Conservation (phyloP, 2,888 invertebrate genomes). For the Limnephilus auricula region DNA sequence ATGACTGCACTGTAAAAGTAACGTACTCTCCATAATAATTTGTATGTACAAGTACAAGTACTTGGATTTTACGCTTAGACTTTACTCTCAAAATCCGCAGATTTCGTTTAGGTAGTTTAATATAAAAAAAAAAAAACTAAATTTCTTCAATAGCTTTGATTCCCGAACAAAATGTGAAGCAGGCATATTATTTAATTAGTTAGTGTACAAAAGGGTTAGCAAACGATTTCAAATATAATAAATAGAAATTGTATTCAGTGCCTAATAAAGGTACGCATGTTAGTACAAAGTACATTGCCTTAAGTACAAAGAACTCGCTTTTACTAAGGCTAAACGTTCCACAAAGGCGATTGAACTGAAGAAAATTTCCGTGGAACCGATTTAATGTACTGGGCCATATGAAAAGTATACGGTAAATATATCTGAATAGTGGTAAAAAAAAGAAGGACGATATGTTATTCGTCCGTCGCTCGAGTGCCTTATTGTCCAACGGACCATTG, state of each 20-base stretch:
- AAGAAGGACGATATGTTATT: background rate
- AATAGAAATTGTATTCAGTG: background rate
- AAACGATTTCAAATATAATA: background rate
- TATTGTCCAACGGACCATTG: no score
- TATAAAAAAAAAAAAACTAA: no score
- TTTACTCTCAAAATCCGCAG: background rate
- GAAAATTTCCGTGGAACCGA: constrained; percentile 16
- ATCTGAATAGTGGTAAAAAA: background rate
- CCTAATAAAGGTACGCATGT: background rate
- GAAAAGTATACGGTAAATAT: background rate
- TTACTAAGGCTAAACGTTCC: constrained; percentile 4
- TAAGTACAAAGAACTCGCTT: constrained; percentile 19
- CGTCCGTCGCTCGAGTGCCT: no score
- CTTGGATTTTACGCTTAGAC: background rate
- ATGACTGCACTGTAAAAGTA: background rate
- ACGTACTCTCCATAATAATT: background rate
- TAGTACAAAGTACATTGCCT: background rate
- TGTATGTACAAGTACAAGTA: background rate
- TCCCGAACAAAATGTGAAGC: background rate
- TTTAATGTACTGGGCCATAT: constrained; percentile 16
- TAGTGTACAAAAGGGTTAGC: background rate
- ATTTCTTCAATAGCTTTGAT: background rate
- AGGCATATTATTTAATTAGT: background rate
- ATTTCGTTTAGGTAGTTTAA: background rate
- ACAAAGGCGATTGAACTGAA: constrained; percentile 23